Conservation (phyloP, 2,113 vertebrate genomes). For the Labrus mixtus region DNA sequence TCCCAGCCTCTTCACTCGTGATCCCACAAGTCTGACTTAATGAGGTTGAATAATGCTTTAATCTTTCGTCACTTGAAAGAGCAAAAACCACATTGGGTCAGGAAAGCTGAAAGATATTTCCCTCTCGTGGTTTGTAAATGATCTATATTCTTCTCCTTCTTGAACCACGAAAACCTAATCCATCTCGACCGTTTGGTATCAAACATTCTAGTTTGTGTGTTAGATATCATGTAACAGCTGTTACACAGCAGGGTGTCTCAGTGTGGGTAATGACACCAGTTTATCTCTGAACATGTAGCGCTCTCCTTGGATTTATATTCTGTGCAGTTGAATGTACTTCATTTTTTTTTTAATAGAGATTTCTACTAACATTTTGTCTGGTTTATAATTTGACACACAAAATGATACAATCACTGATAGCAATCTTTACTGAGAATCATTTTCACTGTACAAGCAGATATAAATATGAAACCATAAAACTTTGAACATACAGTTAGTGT, state of each 20-base stretch:
- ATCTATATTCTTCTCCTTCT: background rate
- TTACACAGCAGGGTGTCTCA: background rate
- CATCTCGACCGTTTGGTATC: background rate
- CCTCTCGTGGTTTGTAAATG: background rate
- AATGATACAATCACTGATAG: slow-evolving; percentile 51
- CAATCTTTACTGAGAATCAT: slow-evolving; percentile 71
- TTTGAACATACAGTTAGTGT: slow-evolving; percentile 76
- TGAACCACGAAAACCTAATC: background rate
- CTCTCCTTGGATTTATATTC: slow-evolving; percentile 9
- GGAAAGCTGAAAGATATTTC: too few relatives aligned
- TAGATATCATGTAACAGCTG: slow-evolving; percentile 1
- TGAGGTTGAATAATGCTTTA: background rate
- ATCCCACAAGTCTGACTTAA: background rate
- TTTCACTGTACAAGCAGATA: slow-evolving; percentile 82
- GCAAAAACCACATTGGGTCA: too few relatives aligned
- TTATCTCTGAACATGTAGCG: background rate
- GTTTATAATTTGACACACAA: background rate
- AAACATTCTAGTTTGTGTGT: background rate
- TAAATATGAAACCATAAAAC: slow-evolving; percentile 83
- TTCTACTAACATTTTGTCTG: background rate
- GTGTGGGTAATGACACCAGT: background rate
- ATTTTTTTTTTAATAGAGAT: slow-evolving; percentile 55
- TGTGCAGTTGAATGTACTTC: slow-evolving; percentile 54
- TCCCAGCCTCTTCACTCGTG: background rate
- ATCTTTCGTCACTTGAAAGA: background rate